phyloP scores from a whole-genome alignment of 1,140 invertebrate genomes.

The Chlorops oryzae region DNA sequence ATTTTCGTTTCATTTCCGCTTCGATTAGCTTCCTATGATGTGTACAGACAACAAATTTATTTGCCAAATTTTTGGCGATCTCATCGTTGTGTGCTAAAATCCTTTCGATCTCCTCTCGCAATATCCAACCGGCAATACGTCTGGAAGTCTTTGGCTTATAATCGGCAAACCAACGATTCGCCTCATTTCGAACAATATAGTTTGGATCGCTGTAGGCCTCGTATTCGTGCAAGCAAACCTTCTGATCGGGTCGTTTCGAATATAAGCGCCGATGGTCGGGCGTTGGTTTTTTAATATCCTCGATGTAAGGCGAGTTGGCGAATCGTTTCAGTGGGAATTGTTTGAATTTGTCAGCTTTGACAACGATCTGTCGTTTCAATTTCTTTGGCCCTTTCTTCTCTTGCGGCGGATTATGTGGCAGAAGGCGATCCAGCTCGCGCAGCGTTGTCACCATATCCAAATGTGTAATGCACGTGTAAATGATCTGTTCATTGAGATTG shows the following conservation, averaged over 20 bases:
- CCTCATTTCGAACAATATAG: conserved; percentile 2
- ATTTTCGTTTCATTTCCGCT: too few relatives aligned
- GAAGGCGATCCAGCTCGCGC: conserved; percentile 31
- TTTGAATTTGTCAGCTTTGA: too few relatives aligned
- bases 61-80: conserved; percentile 2
- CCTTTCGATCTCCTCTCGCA: conserved; percentile 6
- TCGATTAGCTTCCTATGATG: too few relatives aligned
- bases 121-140: not conserved
- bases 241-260: not conserved
- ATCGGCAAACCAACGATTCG: conserved; percentile 10
- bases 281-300: too few relatives aligned
- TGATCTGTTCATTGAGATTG: conserved; percentile 29
- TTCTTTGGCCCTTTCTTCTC: not conserved
- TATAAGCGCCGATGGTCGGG: too few relatives aligned
- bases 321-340: too few relatives aligned
- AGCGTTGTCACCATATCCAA: too few relatives aligned
- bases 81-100: conserved; percentile 8
- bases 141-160: not conserved
- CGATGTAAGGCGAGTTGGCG: too few relatives aligned
- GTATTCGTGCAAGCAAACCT: not conserved
- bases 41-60: too few relatives aligned
- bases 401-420: conserved; percentile 19
- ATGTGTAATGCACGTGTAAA: conserved; percentile 32
- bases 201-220: not conserved
- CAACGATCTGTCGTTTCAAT: not conserved